Evolutionary conservation across 1,140 invertebrate species (phyloP).

Genomic region (Heliothis subflexa): DNA sequence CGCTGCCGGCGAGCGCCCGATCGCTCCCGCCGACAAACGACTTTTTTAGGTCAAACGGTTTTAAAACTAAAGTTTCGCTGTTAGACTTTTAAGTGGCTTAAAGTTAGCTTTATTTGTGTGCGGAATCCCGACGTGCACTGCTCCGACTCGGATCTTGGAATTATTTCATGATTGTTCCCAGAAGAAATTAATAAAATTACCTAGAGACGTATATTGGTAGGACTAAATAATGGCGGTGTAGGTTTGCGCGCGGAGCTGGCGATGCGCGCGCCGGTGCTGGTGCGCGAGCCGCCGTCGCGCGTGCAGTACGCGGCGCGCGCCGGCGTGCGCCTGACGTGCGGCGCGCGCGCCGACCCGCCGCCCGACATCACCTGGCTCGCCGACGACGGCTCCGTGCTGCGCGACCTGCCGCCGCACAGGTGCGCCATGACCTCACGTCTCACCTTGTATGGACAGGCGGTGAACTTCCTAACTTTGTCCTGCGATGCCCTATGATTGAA

Average conservation of each 20-base stretch:
- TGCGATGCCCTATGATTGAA: too few relatives aligned
- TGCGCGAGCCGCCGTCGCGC: constrained; percentile 63
- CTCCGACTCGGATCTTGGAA: not conserved
- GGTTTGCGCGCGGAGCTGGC: constrained; percentile 34
- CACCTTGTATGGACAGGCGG: too few relatives aligned
- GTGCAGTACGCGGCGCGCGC: constrained; percentile 57
- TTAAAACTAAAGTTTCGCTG: constrained; percentile 62
- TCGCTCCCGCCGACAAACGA: constrained; percentile 15
- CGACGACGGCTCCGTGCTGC: constrained; percentile 61
- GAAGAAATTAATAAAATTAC: constrained; percentile 50
- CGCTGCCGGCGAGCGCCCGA: not conserved
- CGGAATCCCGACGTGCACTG: not conserved
- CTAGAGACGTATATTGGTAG: too few relatives aligned
- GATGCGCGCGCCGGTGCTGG: constrained; percentile 60
- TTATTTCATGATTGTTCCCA: constrained; percentile 55
- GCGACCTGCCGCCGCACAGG: constrained; percentile 60
- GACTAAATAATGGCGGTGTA: not conserved
- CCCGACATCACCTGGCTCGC: constrained; percentile 67
- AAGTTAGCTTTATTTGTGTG: constrained; percentile 54
- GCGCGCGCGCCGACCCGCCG: constrained; percentile 62
- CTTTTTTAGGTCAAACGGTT: constrained; percentile 66
- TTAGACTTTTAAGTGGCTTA: constrained; percentile 69
- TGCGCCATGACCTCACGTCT: too few relatives aligned
- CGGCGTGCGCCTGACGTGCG: constrained; percentile 64
- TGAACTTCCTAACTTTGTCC: too few relatives aligned